Evolutionary conservation across 2,888 invertebrate species (phyloP), one percentile per base, ranked within the genome.

Genomic region (Caenorhabditis macrosperma): DNA sequence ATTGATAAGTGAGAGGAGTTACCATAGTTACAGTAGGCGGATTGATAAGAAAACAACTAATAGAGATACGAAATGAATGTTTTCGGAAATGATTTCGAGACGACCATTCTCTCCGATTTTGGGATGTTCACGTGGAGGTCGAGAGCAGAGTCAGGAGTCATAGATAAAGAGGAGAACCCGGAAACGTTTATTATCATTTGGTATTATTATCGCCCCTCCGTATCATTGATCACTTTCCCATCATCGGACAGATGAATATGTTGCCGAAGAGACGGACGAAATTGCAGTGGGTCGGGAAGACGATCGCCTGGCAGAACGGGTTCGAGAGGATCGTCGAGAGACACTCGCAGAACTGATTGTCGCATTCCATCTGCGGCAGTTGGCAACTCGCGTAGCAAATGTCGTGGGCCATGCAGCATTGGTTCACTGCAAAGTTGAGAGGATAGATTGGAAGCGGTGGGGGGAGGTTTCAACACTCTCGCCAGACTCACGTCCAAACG

Each of bases 391-490:
- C 59, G 55, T 84, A 84, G 68, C 84, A 84, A 17, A 59, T 48
- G 38, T 84, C 84, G 55, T 84, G 84, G 30, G 28, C 20, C 54
- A 75, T 64, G 48, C 84, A 84, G 54, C 84, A 84, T 60, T 68
- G 46, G 76, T 84, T 84, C 41, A 84, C 84, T 84, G 69, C 10
- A 84, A 71, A 71, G 12, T 30, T 24, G 17, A 38, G 22, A n/a
- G n/a, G 46, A 44, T 6, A 22, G 35, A 15, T 20, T 52, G 52
- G 24, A 52, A 52, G 10, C 22, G 24, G 6, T 22, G 26, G n/a
- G n/a, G n/a, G n/a, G n/a, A n/a, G n/a, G n/a, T n/a, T n/a, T n/a
- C n/a, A n/a, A n/a, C n/a, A n/a, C n/a, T n/a, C n/a, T n/a, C n/a
- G n/a, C n/a, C n/a, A n/a, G n/a, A n/a, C n/a, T n/a, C n/a, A n/a